Conservation (phyloP, 1,140 invertebrate genomes). For the silkworm (Bombyx mori) region ASM3026992v2 NC_085116.1:3137501-3138000, state of each 20-base stretch:
- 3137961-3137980: conserved; percentile 36
- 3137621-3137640: conserved; percentile 64
- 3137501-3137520: conserved; percentile 37
- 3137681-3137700: conserved; percentile 50
- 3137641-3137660: conserved; percentile 53
- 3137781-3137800: conserved; percentile 44
- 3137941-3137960: conserved; percentile 32
- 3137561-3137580: conserved; percentile 46
- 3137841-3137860: conserved; percentile 52
- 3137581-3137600: conserved; percentile 47
- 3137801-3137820: conserved; percentile 39
- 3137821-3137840: conserved; percentile 40
- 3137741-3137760: conserved; percentile 54
- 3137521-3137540: conserved; percentile 59
- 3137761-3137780: conserved; percentile 52
- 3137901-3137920: conserved; percentile 29
- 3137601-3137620: conserved; percentile 61
- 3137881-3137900: conserved; percentile 61
- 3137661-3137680: conserved; percentile 57
- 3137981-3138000: conserved; percentile 23
- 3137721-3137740: conserved; percentile 37
- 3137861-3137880: conserved; percentile 57
- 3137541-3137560: conserved; percentile 58
- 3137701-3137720: conserved; percentile 41
- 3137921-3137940: conserved; percentile 35